A percentile compares a stretch with the other conserved stretches of the same genome.
Conservation (phyloP, 1,140 invertebrate species). For the Oryctes rhinoceros region DNA sequence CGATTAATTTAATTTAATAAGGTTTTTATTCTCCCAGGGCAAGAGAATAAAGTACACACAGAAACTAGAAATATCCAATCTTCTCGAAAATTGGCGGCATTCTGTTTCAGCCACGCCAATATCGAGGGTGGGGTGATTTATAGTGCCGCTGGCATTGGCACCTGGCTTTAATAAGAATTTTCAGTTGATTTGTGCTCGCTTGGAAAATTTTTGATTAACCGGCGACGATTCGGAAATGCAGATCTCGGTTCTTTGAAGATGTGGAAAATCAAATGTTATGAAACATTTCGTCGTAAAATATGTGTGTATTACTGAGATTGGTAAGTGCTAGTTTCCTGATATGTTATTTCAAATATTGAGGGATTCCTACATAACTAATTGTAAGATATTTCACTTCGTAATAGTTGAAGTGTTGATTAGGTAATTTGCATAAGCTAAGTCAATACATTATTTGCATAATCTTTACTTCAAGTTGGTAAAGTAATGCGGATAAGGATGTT, state of each 20-base stretch:
- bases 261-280: background rate
- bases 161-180: slow-evolving; percentile 22
- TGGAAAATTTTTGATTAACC: slow-evolving; percentile 19
- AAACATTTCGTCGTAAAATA: background rate
- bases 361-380: too few relatives aligned
- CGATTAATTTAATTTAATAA: too few relatives aligned
- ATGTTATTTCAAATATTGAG: too few relatives aligned
- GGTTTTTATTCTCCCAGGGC: background rate
- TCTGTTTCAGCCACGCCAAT: slow-evolving; percentile 8
- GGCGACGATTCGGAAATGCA: background rate
- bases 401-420: too few relatives aligned
- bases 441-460: too few relatives aligned
- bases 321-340: too few relatives aligned
- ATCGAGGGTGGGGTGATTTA: slow-evolving; percentile 17
- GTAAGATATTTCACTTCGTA: too few relatives aligned
- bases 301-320: too few relatives aligned
- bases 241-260: background rate
- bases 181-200: slow-evolving; percentile 4
- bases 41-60: slow-evolving; percentile 1
- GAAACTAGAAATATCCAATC: slow-evolving; percentile 15
- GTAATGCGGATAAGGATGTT: too few relatives aligned
- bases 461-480: too few relatives aligned
- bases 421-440: too few relatives aligned
- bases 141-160: slow-evolving; percentile 6
- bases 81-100: slow-evolving; percentile 17